phyloP scores from a whole-genome alignment of 2,113 vertebrate species.

The Isichthys henryi region DNA sequence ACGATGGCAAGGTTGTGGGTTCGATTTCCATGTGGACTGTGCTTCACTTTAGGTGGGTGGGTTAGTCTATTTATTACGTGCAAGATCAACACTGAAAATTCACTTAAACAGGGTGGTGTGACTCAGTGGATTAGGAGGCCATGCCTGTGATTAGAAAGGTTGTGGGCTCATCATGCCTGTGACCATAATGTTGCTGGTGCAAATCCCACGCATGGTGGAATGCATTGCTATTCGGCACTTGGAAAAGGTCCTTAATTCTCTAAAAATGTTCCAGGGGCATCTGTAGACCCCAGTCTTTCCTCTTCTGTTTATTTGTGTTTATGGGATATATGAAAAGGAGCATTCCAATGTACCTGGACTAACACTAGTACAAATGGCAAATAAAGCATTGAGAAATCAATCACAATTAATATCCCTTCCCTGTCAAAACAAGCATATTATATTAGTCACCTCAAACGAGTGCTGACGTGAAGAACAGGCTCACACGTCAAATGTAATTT shows the following conservation, averaged over 20 bases:
- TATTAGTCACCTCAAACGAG: background rate
- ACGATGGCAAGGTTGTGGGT: background rate
- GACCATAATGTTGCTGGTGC: background rate
- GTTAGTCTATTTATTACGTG: too few relatives aligned
- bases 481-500: background rate
- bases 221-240: background rate
- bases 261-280: background rate
- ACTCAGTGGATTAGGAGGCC: too few relatives aligned
- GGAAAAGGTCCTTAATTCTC: background rate
- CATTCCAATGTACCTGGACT: background rate
- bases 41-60: background rate
- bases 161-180: too few relatives aligned
- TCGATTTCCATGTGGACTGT: background rate
- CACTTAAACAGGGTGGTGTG: too few relatives aligned
- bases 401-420: background rate
- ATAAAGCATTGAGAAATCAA: background rate
- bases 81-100: too few relatives aligned
- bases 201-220: background rate
- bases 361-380: background rate
- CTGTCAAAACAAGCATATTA: background rate
- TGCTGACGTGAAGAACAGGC: background rate
- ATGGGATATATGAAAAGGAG: background rate
- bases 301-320: background rate
- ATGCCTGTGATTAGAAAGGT: too few relatives aligned
- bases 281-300: background rate